Evolutionary conservation across 2,797 vertebrate species (phyloP).

Genomic region (Myotis vivesi): DNA sequence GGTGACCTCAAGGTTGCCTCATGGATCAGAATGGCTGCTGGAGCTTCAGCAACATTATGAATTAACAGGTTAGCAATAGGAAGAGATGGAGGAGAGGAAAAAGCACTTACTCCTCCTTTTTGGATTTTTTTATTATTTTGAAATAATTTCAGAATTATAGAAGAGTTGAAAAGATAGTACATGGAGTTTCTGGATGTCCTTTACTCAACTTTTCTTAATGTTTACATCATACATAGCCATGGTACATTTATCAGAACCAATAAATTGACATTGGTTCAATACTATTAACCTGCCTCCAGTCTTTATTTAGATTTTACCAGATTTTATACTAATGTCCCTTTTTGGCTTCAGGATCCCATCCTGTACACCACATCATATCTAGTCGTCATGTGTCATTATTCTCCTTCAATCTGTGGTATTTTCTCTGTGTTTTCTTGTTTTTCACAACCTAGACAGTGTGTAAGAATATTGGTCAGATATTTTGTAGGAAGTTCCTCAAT

Average conservation of each 20-base stretch:
- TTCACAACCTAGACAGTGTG: background rate
- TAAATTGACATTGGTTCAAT: background rate
- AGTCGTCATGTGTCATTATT: background rate
- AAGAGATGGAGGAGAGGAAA: background rate
- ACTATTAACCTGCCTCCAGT: background rate
- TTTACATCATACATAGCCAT: background rate
- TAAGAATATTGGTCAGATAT: background rate
- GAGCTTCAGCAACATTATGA: background rate
- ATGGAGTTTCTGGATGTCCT: background rate
- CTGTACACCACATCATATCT: background rate
- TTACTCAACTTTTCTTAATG: background rate
- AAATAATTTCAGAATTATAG: slow-evolving; percentile 14
- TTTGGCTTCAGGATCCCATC: background rate
- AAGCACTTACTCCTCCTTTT: background rate
- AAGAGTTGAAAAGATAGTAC: background rate
- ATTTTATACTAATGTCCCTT: background rate
- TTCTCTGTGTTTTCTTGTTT: background rate
- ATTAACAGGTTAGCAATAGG: background rate
- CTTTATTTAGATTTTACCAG: background rate
- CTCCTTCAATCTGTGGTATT: background rate
- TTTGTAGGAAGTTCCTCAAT: background rate
- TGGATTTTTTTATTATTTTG: slow-evolving; percentile 13
- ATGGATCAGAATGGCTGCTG: background rate
- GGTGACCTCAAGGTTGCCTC: background rate
- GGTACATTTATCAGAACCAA: background rate